Conservation (phyloP, 2,888 invertebrate genomes). For the Caenorhabditis sp. region DNA sequence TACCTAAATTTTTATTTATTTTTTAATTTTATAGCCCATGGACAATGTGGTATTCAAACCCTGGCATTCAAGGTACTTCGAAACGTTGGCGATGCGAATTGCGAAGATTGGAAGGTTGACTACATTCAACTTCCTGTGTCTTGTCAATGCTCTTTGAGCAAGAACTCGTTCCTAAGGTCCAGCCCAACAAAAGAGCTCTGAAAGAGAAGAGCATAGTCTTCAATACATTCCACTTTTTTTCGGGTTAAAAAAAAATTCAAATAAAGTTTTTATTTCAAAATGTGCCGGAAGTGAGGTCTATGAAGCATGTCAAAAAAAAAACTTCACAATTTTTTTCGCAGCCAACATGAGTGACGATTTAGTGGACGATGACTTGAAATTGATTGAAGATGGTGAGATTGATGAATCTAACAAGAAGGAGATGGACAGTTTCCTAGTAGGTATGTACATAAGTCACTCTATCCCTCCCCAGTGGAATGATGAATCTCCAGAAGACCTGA, state of each 20-base stretch:
- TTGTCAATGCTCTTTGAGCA: conserved; percentile 63
- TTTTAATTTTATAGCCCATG: conserved; percentile 56
- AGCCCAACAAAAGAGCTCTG: conserved; percentile 31
- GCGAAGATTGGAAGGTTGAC: conserved; percentile 62
- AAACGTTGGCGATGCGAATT: conserved; percentile 50
- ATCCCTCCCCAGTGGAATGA: too few species aligned
- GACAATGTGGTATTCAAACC: conserved; percentile 55
- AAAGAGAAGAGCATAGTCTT: not conserved
- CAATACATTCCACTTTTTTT: conserved; percentile 1
- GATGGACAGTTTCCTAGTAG: conserved; percentile 25
- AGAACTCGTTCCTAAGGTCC: conserved; percentile 52
- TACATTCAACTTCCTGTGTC: conserved; percentile 62
- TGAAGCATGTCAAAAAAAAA: not conserved
- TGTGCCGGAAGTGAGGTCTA: not conserved
- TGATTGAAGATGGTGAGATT: conserved; percentile 31
- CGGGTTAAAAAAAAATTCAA: too few species aligned
- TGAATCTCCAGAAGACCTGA: conserved; percentile 32
- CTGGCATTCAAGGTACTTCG: conserved; percentile 62
- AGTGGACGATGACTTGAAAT: conserved; percentile 20
- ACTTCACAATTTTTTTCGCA: not conserved
- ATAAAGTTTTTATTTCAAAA: too few species aligned
- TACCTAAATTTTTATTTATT: conserved; percentile 1
- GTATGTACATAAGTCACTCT: conserved; percentile 4
- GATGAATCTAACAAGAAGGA: conserved; percentile 24
- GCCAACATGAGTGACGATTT: not conserved